Conservation (phyloP, 2,797 vertebrate genomes). For the Hafferia zeledoni region DNA sequence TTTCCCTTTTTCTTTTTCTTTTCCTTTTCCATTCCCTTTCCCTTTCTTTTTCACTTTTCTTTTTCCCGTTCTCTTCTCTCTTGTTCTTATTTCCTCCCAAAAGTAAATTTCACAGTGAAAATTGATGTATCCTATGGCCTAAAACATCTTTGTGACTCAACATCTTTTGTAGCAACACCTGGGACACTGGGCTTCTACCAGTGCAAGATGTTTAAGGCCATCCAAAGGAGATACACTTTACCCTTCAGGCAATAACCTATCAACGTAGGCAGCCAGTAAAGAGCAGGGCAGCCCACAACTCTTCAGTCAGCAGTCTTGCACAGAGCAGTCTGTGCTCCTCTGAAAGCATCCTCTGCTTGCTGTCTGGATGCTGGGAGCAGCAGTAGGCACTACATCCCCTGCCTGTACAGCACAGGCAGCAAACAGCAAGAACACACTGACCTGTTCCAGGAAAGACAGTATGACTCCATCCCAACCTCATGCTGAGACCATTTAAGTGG, state of each 20-base stretch:
- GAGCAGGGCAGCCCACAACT: neutral
- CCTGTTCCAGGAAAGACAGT: neutral
- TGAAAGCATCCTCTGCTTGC: neutral
- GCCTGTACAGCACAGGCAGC: neutral
- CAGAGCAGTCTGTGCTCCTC: neutral
- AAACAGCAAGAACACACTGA: neutral
- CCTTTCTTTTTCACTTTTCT: neutral
- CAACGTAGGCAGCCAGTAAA: neutral
- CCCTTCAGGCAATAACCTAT: neutral
- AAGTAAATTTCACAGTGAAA: neutral
- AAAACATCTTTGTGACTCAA: neutral
- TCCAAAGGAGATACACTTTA: neutral
- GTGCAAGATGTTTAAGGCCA: neutral
- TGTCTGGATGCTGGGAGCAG: neutral
- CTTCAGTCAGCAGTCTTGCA: neutral
- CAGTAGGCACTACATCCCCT: neutral
- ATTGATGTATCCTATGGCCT: neutral
- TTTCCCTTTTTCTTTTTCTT: neutral
- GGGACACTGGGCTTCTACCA: neutral
- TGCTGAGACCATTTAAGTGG: neutral
- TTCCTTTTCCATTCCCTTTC: neutral
- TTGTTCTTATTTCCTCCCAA: neutral
- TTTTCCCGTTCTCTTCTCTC: neutral
- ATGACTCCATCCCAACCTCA: neutral
- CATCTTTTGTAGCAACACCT: neutral